Base-by-base conservation (phyloP, 2,797 vertebrate species). In the Pseudomugil tenellus region DNA sequence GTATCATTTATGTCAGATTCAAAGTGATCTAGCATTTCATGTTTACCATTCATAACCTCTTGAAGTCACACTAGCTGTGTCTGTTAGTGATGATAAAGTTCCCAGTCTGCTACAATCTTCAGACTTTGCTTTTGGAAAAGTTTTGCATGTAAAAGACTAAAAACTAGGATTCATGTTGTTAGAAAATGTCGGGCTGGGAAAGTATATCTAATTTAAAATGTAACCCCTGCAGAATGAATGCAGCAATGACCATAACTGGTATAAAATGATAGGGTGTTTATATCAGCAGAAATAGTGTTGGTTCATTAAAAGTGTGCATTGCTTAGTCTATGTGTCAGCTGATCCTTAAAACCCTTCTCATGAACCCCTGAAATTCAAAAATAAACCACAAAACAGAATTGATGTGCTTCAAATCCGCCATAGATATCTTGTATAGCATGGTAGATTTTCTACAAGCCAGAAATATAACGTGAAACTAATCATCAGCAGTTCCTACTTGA, bases 371-470 rank as follows among this genome's bases (percentile, higher is more conserved):
- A 14, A 26, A 59, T 57, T 76, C 23, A 68, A 55, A 67, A 67
- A 48, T 41, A 79, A 58, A 79, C 46, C 63, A 61, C 56, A 64
- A 48, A 80, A 72, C 35, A 60, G 34, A 63, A 51, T 74, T 68
- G 12, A 68, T 19, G 74, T 51, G 54, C 61, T 72, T 41, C 59
- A 52, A 75, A 76, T 80, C 62, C 54, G 1, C n/a, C 21, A 1
- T 28, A 7, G 25, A 48, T 58, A 70, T 67, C 35, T 54, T 26
- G 16, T 49, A 51, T 31, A 19, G 19, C 19, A 46, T 46, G 43
- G 43, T 10, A 46, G 17, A 17, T 71, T 53, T 77, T 61, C 53
- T 70, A 74, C 64, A 76, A 64, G 54, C 57, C 70, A 72, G 65
- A 71, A 35, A 46, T 32, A 66, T 62, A 72, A 67, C n/a, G 70